Evolutionary conservation across 2,888 invertebrate genomes (phyloP).

Genomic region (Eupeodes latifasciatus): DNA sequence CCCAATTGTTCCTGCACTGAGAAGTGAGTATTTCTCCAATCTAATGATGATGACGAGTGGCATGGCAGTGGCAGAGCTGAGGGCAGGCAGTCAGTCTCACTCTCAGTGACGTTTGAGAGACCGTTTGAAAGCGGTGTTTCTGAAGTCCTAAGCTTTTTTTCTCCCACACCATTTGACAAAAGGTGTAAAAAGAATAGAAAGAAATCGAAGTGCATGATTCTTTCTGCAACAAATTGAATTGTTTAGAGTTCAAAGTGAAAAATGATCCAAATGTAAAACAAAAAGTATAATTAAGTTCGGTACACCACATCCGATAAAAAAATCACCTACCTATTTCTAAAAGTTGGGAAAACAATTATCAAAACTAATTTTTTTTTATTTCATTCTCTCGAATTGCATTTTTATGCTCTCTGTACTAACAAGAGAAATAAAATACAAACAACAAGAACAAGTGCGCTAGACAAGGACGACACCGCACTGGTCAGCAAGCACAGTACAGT

Average conservation of each 20-base stretch:
- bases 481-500: slow-evolving; percentile 21
- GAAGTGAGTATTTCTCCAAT: slow-evolving; percentile 53
- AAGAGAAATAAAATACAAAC: slow-evolving; percentile 20
- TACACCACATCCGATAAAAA: slow-evolving; percentile 8
- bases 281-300: background rate
- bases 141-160: slow-evolving; percentile 21
- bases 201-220: background rate
- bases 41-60: background rate
- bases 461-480: slow-evolving; percentile 50
- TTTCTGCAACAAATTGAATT: background rate
- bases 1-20: slow-evolving; percentile 19
- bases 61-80: too few relatives aligned
- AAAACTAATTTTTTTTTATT: slow-evolving; percentile 36
- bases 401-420: slow-evolving; percentile 4
- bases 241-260: background rate
- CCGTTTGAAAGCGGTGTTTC: slow-evolving; percentile 47
- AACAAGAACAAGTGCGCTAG: slow-evolving; percentile 54
- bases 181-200: slow-evolving; percentile 24
- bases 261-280: background rate
- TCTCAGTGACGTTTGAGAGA: slow-evolving; percentile 70
- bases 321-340: background rate
- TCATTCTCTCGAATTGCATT: slow-evolving; percentile 66
- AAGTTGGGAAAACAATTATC: slow-evolving; percentile 57
- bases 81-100: too few relatives aligned
- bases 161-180: slow-evolving; percentile 1